These are phyloP conservation scores for Microctonus aethiopoides DNA, from an alignment of 2,888 invertebrate genomes.

Conservation along the genomic window DNA sequence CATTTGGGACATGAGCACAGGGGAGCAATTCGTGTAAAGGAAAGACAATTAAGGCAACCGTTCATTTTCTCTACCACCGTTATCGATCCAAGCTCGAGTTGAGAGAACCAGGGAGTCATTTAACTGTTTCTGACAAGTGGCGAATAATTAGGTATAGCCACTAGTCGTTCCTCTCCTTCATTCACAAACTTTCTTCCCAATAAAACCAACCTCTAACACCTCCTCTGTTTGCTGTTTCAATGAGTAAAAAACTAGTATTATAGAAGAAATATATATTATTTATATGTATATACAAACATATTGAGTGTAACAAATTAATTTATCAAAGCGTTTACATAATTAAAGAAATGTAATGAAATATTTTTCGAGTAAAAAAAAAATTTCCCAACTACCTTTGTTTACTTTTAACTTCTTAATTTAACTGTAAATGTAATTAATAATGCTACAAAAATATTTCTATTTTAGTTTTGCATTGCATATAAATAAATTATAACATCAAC, in stretches of 20 bases:
- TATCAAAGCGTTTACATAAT: not conserved
- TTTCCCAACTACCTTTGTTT: too few relatives aligned
- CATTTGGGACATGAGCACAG: not conserved
- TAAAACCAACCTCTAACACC: not conserved
- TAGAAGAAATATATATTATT: not conserved
- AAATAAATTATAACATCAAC: too few relatives aligned
- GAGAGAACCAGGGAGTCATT: conserved; percentile 31
- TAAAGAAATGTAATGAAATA: not conserved
- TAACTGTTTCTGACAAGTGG: conserved; percentile 43
- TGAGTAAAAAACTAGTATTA: not conserved
- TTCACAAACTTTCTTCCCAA: conserved; percentile 1
- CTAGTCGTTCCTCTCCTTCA: conserved; percentile 16
- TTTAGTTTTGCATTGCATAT: too few relatives aligned
- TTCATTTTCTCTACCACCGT: conserved; percentile 37
- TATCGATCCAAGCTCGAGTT: conserved; percentile 37
- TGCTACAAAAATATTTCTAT: too few relatives aligned
- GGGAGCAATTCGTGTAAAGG: conserved; percentile 34
- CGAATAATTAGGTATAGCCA: conserved; percentile 38
- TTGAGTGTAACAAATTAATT: not conserved
- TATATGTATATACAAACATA: not conserved
- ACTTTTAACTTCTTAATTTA: too few relatives aligned
- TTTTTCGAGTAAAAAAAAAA: too few relatives aligned
- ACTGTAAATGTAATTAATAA: too few relatives aligned
- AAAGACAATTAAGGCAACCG: conserved; percentile 41
- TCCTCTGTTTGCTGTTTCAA: not conserved